phyloP scores from a whole-genome alignment of 2,113 vertebrate genomes.

The Cephalopterus ornatus region DNA sequence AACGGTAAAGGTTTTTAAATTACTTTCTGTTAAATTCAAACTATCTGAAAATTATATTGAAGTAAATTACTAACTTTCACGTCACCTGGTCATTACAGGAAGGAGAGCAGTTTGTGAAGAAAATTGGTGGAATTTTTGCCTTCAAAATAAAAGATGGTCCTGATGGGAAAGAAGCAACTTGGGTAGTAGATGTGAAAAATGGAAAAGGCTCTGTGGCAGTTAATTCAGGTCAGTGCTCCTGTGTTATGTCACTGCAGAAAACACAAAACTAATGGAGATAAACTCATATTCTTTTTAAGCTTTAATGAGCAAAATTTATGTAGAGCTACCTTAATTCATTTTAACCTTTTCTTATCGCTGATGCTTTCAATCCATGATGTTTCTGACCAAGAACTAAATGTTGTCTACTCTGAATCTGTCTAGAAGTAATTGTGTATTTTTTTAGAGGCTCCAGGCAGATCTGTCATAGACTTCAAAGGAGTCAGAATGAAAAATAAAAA shows the following conservation, averaged over 20 bases:
- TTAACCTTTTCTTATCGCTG: not conserved
- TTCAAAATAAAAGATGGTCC: slow-evolving; percentile 93
- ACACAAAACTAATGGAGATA: not conserved
- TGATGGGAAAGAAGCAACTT: slow-evolving; percentile 85
- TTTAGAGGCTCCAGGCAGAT: not conserved
- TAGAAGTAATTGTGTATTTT: not conserved
- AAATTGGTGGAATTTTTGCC: slow-evolving; percentile 89
- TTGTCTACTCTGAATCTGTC: not conserved
- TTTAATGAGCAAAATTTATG: not conserved
- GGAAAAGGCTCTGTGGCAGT: slow-evolving; percentile 83
- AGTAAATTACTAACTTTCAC: not conserved
- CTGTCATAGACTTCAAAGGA: not conserved
- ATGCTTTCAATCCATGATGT: not conserved
- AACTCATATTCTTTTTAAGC: not conserved
- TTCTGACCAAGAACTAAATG: not conserved
- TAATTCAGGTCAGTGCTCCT: slow-evolving; percentile 80
- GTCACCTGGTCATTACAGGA: slow-evolving; percentile 73
- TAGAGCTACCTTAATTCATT: not conserved
- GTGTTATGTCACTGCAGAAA: not conserved
- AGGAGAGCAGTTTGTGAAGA: slow-evolving; percentile 89
- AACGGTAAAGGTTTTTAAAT: not conserved
- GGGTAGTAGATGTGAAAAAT: slow-evolving; percentile 93
- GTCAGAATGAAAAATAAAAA: not conserved
- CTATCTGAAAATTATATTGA: not conserved
- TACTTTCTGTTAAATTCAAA: not conserved